Evolutionary conservation across 2,113 vertebrate species (phyloP).

Genomic region (Coptodon bakossiorum): DNA sequence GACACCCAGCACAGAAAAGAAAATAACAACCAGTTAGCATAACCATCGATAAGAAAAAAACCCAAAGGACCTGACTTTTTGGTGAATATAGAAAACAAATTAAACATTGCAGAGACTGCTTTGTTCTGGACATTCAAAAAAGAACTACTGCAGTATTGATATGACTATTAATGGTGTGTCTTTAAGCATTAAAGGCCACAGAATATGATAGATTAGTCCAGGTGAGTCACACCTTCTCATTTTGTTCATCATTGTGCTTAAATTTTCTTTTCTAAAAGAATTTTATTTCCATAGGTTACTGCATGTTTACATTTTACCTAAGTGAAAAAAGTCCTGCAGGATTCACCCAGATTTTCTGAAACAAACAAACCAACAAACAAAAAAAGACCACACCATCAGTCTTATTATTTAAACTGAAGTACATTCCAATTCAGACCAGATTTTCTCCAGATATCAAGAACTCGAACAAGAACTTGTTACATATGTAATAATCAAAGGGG

Average conservation of each 20-base stretch:
- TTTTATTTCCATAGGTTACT: not conserved
- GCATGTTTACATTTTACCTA: not conserved
- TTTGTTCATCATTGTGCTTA: constrained; percentile 17
- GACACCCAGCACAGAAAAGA: not conserved
- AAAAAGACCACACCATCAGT: not conserved
- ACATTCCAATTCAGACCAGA: not conserved
- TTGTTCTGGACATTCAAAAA: not conserved
- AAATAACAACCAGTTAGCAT: not conserved
- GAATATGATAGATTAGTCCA: not conserved
- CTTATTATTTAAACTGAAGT: not conserved
- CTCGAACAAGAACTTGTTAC: not conserved
- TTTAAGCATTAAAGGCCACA: not conserved
- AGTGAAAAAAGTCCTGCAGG: not conserved
- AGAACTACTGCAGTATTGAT: not conserved
- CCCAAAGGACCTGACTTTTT: not conserved
- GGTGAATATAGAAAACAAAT: not conserved
- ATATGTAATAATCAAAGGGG: not conserved
- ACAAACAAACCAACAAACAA: not conserved
- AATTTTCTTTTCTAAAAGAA: not conserved
- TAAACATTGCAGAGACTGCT: not conserved
- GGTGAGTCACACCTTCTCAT: not conserved
- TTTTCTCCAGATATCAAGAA: not conserved
- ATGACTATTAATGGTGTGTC: not conserved
- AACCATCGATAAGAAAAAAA: not conserved
- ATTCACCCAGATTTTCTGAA: not conserved